Evolutionary conservation across 2,888 invertebrate species (phyloP).

Genomic region (Rhagonycha fulva): DNA sequence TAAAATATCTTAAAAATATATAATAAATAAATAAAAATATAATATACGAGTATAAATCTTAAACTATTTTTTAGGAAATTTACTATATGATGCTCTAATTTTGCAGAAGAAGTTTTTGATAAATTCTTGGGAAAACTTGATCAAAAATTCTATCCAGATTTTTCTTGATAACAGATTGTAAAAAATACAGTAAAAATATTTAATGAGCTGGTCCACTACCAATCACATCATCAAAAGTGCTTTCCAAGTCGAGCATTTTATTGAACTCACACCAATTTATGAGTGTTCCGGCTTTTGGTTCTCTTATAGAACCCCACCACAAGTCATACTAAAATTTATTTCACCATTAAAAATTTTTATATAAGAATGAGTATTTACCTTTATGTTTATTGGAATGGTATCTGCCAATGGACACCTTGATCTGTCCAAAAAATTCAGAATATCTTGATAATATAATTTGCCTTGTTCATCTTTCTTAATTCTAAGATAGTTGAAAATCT

Average conservation of each 20-base stretch:
- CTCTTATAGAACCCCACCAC: conserved; percentile 56
- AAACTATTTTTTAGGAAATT: too few species aligned
- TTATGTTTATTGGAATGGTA: conserved; percentile 57
- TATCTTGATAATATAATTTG: conserved; percentile 68
- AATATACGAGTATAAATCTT: too few species aligned
- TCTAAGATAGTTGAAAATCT: conserved; percentile 49
- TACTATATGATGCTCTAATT: too few species aligned
- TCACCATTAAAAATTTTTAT: neutral
- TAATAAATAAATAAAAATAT: too few species aligned
- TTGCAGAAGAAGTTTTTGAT: neutral
- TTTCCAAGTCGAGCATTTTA: conserved; percentile 55
- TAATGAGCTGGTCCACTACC: conserved; percentile 35
- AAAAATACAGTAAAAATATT: neutral
- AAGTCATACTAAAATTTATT: conserved; percentile 50
- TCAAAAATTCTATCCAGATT: neutral
- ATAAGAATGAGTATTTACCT: conserved; percentile 48
- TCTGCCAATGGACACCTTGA: conserved; percentile 60
- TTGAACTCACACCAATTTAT: conserved; percentile 59
- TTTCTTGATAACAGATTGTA: neutral
- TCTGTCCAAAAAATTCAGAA: conserved; percentile 74
- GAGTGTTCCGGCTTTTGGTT: conserved; percentile 51
- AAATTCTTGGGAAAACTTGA: too few species aligned
- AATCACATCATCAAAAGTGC: conserved; percentile 51
- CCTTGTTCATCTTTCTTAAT: conserved; percentile 68
- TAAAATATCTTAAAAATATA: too few species aligned